Conservation (phyloP, 2,888 invertebrate species). For the Eugnorisma glareosa region DNA sequence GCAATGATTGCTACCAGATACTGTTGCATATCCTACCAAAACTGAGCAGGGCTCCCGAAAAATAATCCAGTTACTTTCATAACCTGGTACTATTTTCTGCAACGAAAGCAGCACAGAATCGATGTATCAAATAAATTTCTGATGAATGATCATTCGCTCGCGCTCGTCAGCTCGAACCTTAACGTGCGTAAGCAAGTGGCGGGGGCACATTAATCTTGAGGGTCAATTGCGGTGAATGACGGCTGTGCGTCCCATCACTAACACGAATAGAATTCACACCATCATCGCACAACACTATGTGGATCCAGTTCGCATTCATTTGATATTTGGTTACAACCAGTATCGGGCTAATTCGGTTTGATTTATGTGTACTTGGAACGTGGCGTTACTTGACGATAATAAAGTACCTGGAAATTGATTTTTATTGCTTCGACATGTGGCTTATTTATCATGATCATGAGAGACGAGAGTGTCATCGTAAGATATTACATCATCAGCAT, state of each 20-base stretch:
- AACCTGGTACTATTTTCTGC: no score
- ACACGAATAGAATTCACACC: constrained; percentile 55
- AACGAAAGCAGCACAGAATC: neutral
- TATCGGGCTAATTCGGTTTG: constrained; percentile 5
- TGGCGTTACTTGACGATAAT: neutral
- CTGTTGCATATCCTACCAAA: neutral
- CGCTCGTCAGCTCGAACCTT: constrained; percentile 16
- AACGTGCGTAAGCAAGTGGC: constrained; percentile 51
- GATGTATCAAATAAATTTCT: neutral
- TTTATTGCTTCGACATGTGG: neutral
- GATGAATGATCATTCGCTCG: neutral
- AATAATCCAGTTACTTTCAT: neutral
- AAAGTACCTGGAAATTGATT: constrained; percentile 8
- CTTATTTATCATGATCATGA: neutral
- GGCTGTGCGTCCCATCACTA: constrained; percentile 53
- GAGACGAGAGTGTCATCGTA: neutral
- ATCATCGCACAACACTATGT: constrained; percentile 21
- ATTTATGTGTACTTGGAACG: constrained; percentile 23
- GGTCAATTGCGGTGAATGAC: constrained; percentile 59
- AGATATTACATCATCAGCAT: neutral
- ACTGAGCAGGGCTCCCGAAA: neutral
- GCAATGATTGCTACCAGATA: neutral
- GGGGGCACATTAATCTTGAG: constrained; percentile 59
- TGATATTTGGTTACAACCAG: constrained; percentile 33
- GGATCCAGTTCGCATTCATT: constrained; percentile 34